Evolutionary conservation across 1,140 invertebrate genomes (phyloP).

Genomic region (Megathymus violae): DNA sequence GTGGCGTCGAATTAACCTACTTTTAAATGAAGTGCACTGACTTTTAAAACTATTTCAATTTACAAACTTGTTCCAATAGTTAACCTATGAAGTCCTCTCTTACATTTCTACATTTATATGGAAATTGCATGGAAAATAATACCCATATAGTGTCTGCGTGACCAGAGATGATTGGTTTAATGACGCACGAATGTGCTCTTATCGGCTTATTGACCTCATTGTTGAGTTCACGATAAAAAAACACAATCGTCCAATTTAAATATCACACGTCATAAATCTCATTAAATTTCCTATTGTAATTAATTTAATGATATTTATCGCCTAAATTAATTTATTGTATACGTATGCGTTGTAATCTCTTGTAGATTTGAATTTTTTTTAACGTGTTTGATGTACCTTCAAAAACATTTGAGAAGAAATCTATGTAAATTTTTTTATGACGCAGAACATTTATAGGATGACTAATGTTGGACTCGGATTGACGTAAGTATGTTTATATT

Average conservation of each 20-base stretch:
- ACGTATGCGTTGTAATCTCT: neutral
- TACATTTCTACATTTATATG: slow-evolving; percentile 1
- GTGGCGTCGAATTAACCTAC: too few species aligned
- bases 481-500: slow-evolving; percentile 35
- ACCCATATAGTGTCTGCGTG: slow-evolving; percentile 23
- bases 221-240: slow-evolving; percentile 54
- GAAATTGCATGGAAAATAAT: neutral
- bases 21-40: neutral
- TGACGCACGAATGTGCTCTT: slow-evolving; percentile 70
- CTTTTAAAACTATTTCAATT: neutral
- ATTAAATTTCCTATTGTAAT: slow-evolving; percentile 29
- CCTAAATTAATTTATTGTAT: slow-evolving; percentile 3
- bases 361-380: neutral
- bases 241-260: slow-evolving; percentile 52
- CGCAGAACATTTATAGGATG: slow-evolving; percentile 24
- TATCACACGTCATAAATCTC: slow-evolving; percentile 44
- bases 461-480: slow-evolving; percentile 29
- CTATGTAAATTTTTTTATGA: neutral
- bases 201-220: slow-evolving; percentile 71
- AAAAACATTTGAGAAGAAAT: neutral
- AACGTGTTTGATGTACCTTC: too few species aligned
- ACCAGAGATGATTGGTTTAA: slow-evolving; percentile 31
- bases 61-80: neutral
- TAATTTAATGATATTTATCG: neutral
- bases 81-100: too few species aligned